Evolutionary conservation across 2,888 invertebrate genomes (phyloP).

Genomic region (Tupiocoris notatus): DNA sequence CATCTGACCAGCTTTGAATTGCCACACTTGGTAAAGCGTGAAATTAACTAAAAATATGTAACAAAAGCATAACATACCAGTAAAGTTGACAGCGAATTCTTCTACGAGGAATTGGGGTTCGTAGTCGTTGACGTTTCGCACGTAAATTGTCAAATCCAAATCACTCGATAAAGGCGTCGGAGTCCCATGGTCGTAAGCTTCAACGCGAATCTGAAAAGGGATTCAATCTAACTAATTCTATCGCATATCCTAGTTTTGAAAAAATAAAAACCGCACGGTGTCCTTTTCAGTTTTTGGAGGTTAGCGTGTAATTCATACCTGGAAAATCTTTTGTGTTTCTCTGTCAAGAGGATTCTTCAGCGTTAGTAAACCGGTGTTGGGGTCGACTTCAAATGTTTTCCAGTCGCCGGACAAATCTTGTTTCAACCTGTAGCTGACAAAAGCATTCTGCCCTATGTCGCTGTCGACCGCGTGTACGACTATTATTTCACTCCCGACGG

Average conservation of each 20-base stretch:
- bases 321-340: constrained; percentile 81
- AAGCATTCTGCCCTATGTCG: constrained; percentile 85
- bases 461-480: constrained; percentile 82
- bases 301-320: constrained; percentile 55
- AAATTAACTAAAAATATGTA: too few relatives aligned
- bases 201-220: constrained; percentile 70
- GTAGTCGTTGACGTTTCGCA: constrained; percentile 85
- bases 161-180: constrained; percentile 85
- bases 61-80: constrained; percentile 59
- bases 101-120: constrained; percentile 80
- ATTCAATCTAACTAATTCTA: background rate
- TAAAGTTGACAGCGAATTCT: constrained; percentile 70
- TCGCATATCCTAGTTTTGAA: background rate
- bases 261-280: too few relatives aligned
- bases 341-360: constrained; percentile 72
- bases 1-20: too few relatives aligned
- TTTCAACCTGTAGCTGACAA: constrained; percentile 79
- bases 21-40: too few relatives aligned
- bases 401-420: constrained; percentile 79
- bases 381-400: constrained; percentile 77
- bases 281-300: too few relatives aligned
- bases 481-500: constrained; percentile 75
- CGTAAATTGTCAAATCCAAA: constrained; percentile 81
- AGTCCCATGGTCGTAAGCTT: constrained; percentile 84
- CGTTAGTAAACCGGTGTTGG: constrained; percentile 72